Evolutionary conservation across 2,888 invertebrate genomes (phyloP).

Genomic region (Seira ritae): DNA sequence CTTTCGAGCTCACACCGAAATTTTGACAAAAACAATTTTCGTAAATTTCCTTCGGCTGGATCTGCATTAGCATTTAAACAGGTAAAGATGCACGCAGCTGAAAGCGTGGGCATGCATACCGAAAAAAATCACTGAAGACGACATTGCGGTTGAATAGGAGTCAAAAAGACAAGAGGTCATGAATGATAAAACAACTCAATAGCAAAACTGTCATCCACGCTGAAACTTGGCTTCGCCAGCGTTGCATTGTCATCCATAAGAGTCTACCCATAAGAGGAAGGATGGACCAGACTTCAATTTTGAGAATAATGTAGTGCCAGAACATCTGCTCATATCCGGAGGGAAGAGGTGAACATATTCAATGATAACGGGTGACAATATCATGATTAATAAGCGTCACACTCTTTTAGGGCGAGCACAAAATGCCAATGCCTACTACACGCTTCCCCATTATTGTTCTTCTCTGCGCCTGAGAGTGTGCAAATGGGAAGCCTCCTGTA

Average conservation of each 20-base stretch:
- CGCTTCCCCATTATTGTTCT: background rate
- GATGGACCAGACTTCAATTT: background rate
- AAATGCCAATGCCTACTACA: background rate
- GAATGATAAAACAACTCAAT: conserved; percentile 24
- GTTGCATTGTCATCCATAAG: background rate
- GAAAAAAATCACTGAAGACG: no score
- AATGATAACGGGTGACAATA: conserved; percentile 46
- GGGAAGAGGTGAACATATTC: conserved; percentile 1
- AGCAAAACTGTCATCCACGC: conserved; percentile 2
- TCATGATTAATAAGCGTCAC: conserved; percentile 54
- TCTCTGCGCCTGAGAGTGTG: no score
- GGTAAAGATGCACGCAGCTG: no score
- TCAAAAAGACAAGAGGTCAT: conserved; percentile 21
- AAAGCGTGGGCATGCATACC: no score
- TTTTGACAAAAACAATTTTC: no score
- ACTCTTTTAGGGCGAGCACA: background rate
- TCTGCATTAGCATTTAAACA: no score
- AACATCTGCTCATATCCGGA: conserved; percentile 14
- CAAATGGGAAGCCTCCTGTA: background rate
- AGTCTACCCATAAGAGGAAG: background rate
- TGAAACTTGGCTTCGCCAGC: background rate
- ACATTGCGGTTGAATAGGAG: background rate
- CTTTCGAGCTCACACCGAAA: no score
- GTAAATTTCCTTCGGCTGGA: no score
- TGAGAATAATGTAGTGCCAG: background rate